Evolutionary conservation across 2,888 invertebrate genomes (phyloP).

Genomic region (Volucella bombylans): DNA sequence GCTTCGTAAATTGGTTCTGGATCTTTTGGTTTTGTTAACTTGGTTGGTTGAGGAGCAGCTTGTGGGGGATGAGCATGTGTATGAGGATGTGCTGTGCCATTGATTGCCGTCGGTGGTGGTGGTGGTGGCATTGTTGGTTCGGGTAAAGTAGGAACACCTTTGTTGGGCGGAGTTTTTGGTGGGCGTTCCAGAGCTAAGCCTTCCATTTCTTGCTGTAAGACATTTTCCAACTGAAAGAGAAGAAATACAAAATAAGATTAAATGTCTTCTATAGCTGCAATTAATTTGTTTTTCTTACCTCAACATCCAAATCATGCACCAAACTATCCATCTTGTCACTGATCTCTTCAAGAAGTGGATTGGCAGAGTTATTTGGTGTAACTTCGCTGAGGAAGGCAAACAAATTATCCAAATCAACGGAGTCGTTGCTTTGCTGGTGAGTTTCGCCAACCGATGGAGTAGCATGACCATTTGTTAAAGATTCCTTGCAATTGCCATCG

Average conservation of each 20-base stretch:
- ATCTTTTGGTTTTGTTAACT: constrained; percentile 76
- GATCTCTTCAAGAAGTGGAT: constrained; percentile 90
- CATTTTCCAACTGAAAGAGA: constrained; percentile 84
- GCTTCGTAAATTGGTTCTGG: constrained; percentile 93
- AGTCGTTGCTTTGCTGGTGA: constrained; percentile 84
- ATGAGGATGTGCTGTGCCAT: constrained; percentile 75
- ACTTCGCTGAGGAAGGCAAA: constrained; percentile 95
- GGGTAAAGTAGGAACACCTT: constrained; percentile 86
- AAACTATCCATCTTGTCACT: constrained; percentile 92
- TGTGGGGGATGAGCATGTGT: constrained; percentile 66
- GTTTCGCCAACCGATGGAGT: constrained; percentile 76
- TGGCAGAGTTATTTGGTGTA: constrained; percentile 85
- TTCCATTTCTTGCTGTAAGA: constrained; percentile 86
- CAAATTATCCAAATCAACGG: constrained; percentile 93
- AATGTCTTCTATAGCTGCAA: too few relatives aligned
- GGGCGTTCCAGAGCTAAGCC: constrained; percentile 83
- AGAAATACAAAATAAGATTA: constrained; percentile 28
- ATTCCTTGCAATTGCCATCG: constrained; percentile 62
- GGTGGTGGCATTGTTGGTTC: constrained; percentile 91
- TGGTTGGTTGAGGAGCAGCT: constrained; percentile 74
- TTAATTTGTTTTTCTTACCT: constrained; percentile 82
- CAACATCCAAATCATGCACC: constrained; percentile 91
- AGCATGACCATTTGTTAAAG: constrained; percentile 75
- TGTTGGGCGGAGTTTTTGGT: constrained; percentile 74
- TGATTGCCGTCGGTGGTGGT: constrained; percentile 84